Conservation (phyloP, 2,888 invertebrate species). For the Chrysolina oricalcia region DNA sequence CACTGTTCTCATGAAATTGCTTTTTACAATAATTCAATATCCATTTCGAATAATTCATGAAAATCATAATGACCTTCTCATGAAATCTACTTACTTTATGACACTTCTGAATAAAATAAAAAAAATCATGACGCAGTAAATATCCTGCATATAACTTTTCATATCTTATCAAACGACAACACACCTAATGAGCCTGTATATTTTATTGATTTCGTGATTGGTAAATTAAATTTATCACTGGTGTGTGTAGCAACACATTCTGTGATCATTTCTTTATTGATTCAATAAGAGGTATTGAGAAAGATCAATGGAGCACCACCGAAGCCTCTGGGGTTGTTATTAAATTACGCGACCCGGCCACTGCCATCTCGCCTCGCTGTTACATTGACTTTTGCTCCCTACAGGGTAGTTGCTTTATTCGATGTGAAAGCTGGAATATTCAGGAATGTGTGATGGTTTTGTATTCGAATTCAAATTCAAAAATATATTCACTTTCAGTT, state of each 20-base stretch:
- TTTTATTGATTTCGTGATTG: slow-evolving; percentile 33
- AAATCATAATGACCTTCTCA: too few relatives aligned
- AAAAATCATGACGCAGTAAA: too few relatives aligned
- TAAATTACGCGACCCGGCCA: slow-evolving; percentile 66
- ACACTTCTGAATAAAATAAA: too few relatives aligned
- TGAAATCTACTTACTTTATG: too few relatives aligned
- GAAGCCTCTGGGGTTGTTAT: slow-evolving; percentile 65
- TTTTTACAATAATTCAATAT: too few relatives aligned
- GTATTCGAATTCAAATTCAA: too few relatives aligned
- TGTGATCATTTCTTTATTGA: slow-evolving; percentile 68
- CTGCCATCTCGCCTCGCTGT: slow-evolving; percentile 33
- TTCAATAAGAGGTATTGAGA: slow-evolving; percentile 67
- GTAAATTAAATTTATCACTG: slow-evolving; percentile 44
- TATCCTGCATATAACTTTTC: too few relatives aligned
- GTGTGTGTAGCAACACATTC: slow-evolving; percentile 50
- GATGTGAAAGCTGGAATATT: too few relatives aligned
- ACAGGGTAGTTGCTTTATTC: slow-evolving; percentile 34
- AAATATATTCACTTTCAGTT: too few relatives aligned
- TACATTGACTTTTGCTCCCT: slow-evolving; percentile 40
- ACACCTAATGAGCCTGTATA: background rate
- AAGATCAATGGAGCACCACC: slow-evolving; percentile 57
- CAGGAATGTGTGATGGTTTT: too few relatives aligned
- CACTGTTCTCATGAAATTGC: too few relatives aligned
- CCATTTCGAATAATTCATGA: too few relatives aligned
- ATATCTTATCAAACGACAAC: background rate